Conservation (phyloP, 2,888 invertebrate species). For the Tetragonisca angustula region DNA sequence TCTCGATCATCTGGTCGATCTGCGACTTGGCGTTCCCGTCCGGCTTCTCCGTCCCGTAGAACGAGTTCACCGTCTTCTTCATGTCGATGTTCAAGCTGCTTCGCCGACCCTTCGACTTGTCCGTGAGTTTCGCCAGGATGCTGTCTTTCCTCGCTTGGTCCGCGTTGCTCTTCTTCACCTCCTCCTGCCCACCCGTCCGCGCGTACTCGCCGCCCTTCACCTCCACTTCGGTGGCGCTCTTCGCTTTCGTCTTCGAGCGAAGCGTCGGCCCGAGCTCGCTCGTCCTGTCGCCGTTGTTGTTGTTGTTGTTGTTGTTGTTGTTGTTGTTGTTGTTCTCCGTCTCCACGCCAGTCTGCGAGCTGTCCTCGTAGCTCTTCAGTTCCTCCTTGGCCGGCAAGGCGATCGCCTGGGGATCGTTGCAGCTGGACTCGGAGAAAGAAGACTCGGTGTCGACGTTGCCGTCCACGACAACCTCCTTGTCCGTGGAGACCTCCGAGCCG, state of each 20-base stretch:
- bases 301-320: conserved; percentile 73
- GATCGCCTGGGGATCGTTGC: conserved; percentile 62
- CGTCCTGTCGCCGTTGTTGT: conserved; percentile 75
- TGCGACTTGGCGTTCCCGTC: conserved; percentile 76
- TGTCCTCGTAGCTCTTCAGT: conserved; percentile 67
- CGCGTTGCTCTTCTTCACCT: conserved; percentile 64
- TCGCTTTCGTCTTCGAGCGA: conserved; percentile 81
- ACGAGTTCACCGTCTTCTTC: conserved; percentile 78
- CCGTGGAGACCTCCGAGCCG: conserved; percentile 63
- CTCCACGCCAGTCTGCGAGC: conserved; percentile 68
- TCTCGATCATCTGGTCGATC: conserved; percentile 82
- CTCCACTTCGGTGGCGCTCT: conserved; percentile 75
- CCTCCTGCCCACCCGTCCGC: conserved; percentile 60
- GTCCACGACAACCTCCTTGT: conserved; percentile 63
- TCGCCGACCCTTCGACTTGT: conserved; percentile 77
- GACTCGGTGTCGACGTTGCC: conserved; percentile 73
- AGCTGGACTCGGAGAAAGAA: conserved; percentile 74
- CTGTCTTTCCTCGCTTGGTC: conserved; percentile 77
- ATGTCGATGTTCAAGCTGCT: conserved; percentile 80
- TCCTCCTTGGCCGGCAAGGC: conserved; percentile 67
- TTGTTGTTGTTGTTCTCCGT: conserved; percentile 80
- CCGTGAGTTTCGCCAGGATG: conserved; percentile 72
- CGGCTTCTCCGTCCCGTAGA: conserved; percentile 75
- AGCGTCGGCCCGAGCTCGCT: conserved; percentile 79
- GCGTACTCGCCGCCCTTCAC: conserved; percentile 62